A percentile compares a stretch with the other conserved stretches of the same genome.
phyloP scores from a whole-genome alignment of 2,113 vertebrate genomes.

The Pica pica region DNA sequence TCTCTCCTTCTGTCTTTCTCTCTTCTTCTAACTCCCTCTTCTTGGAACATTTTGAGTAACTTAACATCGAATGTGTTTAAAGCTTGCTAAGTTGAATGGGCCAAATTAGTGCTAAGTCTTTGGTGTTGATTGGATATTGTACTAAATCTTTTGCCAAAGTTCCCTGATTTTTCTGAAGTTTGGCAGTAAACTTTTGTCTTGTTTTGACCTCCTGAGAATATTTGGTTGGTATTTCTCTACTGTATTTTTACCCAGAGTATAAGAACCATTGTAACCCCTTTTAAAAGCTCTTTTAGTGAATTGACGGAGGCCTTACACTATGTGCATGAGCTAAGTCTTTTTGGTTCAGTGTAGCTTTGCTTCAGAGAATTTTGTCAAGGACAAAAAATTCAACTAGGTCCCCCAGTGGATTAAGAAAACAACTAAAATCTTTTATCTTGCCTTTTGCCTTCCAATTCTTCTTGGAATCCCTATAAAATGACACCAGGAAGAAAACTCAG shows the following conservation, averaged over 20 bases:
- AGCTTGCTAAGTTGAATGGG: background rate
- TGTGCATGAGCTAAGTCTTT: background rate
- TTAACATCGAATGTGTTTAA: rapidly evolving
- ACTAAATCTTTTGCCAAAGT: background rate
- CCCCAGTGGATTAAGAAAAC: background rate
- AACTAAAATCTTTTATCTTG: background rate
- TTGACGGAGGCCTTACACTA: no score
- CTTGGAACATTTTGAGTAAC: background rate
- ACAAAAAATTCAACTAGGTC: background rate
- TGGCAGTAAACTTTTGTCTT: background rate
- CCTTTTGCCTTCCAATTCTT: background rate
- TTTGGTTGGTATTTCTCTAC: background rate
- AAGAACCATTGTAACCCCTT: background rate
- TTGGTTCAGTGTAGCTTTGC: background rate
- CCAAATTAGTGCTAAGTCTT: background rate
- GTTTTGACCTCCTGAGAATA: background rate
- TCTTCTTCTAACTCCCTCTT: background rate
- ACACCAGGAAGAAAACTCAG: background rate
- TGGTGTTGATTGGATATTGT: background rate
- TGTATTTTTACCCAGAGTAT: background rate
- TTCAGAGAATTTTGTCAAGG: background rate
- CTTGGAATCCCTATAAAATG: background rate
- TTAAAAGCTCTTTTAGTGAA: background rate
- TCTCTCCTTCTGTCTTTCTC: background rate
- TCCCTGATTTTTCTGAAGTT: background rate